Evolutionary conservation across 2,113 vertebrate genomes (phyloP).

Genomic region (Chionomys nivalis): DNA sequence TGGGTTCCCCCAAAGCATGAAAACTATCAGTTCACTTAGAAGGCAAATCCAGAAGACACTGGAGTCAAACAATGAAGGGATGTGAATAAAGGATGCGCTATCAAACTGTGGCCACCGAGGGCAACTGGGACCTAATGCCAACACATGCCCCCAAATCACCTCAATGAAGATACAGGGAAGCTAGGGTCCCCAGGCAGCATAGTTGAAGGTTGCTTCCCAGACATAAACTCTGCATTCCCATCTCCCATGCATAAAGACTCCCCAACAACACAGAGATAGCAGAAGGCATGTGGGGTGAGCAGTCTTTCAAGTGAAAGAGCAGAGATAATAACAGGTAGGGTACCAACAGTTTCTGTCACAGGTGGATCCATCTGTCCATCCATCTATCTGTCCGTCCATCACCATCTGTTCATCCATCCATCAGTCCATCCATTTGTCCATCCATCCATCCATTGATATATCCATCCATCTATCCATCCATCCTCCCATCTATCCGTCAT

Average conservation of each 20-base stretch:
- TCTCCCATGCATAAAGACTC: not conserved
- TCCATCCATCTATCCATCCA: fast-evolving
- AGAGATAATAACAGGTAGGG: not conserved
- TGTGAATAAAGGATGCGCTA: not conserved
- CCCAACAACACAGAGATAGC: not conserved
- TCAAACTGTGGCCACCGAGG: not conserved
- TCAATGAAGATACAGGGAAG: not conserved
- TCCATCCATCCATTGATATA: not conserved
- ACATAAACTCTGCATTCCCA: not conserved
- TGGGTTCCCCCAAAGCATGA: not conserved
- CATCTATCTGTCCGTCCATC: not conserved
- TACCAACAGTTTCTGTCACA: not conserved
- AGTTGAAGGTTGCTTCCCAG: not conserved
- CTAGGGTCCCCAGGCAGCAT: not conserved
- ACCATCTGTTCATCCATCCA: fast-evolving
- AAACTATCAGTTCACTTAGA: not conserved
- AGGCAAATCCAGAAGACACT: not conserved
- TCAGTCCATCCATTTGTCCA: fast-evolving
- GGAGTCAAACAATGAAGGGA: not conserved
- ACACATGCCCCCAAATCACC: not conserved
- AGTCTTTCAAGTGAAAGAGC: not conserved
- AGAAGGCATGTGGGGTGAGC: not conserved
- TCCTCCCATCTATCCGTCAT: not conserved
- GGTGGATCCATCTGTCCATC: not conserved
- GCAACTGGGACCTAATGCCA: not conserved